phyloP scores from a whole-genome alignment of 2,113 vertebrate species.

The Dolichallabes microphthalmus region DNA sequence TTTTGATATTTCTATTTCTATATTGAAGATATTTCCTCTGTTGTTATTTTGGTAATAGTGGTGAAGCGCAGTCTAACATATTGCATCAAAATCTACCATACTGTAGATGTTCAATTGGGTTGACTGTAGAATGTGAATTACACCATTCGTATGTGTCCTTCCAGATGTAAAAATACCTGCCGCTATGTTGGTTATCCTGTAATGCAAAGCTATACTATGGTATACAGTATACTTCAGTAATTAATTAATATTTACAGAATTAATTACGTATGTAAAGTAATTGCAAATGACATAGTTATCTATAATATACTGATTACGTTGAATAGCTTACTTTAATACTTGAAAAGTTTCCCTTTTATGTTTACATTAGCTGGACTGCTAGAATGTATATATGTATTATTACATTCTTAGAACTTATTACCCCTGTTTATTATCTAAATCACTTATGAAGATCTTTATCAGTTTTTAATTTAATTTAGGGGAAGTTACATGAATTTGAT shows the following conservation, averaged over 20 bases:
- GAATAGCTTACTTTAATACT: background rate
- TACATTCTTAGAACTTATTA: background rate
- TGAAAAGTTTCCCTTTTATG: background rate
- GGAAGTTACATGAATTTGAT: background rate
- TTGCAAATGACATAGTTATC: background rate
- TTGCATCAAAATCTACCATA: background rate
- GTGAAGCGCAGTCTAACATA: background rate
- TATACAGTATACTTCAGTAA: too few relatives aligned
- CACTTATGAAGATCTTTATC: background rate
- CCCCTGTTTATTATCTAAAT: background rate
- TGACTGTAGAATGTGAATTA: background rate
- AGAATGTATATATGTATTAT: background rate
- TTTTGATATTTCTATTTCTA: too few relatives aligned
- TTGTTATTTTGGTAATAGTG: background rate
- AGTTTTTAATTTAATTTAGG: background rate
- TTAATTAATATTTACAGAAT: background rate
- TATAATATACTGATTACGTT: background rate
- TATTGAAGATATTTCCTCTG: background rate
- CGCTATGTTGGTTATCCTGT: conserved; percentile 6
- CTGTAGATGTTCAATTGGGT: background rate
- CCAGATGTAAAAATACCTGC: background rate
- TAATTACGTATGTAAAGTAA: conserved; percentile 1
- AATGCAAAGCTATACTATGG: background rate
- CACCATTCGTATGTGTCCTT: background rate
- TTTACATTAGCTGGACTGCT: background rate